These are phyloP conservation scores for Autographa pulchrina DNA, from an alignment of 2,888 invertebrate species.

Conservation along the genomic window DNA sequence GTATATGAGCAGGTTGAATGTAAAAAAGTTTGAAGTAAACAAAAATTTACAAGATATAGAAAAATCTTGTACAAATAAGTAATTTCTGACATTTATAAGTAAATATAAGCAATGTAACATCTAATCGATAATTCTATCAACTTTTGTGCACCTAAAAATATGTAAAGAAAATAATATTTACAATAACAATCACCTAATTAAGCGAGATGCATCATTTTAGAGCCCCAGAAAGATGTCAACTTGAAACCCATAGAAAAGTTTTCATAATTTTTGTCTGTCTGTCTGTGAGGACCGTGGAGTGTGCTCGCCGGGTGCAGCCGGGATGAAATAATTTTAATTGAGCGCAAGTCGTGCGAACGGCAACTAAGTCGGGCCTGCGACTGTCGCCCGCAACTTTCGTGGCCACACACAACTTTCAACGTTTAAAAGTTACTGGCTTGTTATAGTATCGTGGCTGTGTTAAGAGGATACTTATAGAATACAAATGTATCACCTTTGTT, in stretches of 20 bases:
- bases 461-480: constrained; percentile 15
- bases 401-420: constrained; percentile 46
- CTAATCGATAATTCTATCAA: neutral
- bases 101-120: too few species aligned
- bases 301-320: constrained; percentile 61
- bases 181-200: neutral
- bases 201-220: constrained; percentile 52
- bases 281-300: constrained; percentile 54
- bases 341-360: constrained; percentile 68
- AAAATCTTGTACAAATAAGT: too few species aligned
- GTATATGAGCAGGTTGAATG: neutral
- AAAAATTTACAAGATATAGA: too few species aligned
- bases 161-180: too few species aligned
- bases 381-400: constrained; percentile 55
- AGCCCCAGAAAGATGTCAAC: constrained; percentile 42
- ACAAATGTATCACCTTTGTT: neutral
- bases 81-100: too few species aligned
- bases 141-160: neutral
- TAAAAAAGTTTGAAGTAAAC: too few species aligned
- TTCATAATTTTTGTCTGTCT: constrained; percentile 56
- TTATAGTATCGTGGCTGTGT: constrained; percentile 23
- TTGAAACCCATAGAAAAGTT: constrained; percentile 65
- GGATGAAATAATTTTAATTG: constrained; percentile 71
- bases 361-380: constrained; percentile 47
- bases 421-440: constrained; percentile 47